phyloP scores from a whole-genome alignment of 2,888 invertebrate species.

The Dione vanillae region DNA sequence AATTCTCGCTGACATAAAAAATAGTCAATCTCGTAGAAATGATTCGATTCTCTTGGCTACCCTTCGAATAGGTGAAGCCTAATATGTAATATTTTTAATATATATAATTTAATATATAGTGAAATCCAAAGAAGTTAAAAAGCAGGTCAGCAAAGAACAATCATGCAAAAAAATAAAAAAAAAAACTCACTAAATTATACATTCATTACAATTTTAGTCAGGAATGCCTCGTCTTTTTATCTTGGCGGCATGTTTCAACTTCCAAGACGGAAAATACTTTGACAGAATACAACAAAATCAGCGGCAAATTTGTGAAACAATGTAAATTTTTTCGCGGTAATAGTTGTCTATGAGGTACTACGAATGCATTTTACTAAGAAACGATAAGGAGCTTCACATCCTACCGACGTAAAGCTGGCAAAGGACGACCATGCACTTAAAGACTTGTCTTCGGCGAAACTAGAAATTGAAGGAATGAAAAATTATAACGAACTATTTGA shows the following conservation, averaged over 20 bases:
- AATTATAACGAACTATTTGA: slow-evolving; percentile 25
- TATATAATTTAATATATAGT: not conserved
- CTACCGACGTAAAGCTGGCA: slow-evolving; percentile 72
- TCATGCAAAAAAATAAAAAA: not conserved
- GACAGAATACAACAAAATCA: slow-evolving; percentile 36
- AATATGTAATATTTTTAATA: no score
- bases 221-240: not conserved
- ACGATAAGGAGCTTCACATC: slow-evolving; percentile 74
- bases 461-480: slow-evolving; percentile 37
- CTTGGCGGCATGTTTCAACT: slow-evolving; percentile 4
- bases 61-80: no score
- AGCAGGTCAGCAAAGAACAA: not conserved
- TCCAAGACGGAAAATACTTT: slow-evolving; percentile 26
- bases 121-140: not conserved
- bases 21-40: no score
- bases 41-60: no score
- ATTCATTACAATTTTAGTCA: not conserved
- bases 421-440: slow-evolving; percentile 72
- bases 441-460: slow-evolving; percentile 57
- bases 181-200: not conserved
- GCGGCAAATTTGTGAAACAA: slow-evolving; percentile 50
- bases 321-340: slow-evolving; percentile 52
- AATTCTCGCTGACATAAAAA: no score
- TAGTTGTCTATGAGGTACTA: slow-evolving; percentile 56
- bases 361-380: slow-evolving; percentile 75